Percentiles rank a stretch among this genome's conserved stretches.
Conservation (phyloP, 2,113 vertebrate genomes). For the Aspiorhynchus laticeps region DNA sequence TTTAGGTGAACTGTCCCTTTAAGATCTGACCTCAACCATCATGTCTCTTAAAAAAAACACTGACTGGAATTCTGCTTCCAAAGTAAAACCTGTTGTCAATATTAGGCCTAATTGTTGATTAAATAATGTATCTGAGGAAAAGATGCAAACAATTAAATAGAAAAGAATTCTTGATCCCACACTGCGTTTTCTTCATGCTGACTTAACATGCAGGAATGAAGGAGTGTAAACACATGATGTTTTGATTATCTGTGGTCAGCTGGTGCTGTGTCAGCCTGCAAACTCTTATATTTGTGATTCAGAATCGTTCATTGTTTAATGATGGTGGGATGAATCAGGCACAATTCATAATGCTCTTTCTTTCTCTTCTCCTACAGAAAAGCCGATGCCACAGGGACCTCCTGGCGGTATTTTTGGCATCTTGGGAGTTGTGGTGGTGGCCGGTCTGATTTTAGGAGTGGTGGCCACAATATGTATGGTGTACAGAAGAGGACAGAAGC, state of each 20-base stretch:
- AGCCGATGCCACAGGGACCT: slow-evolving; percentile 80
- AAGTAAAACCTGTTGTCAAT: neutral
- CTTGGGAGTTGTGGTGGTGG: slow-evolving; percentile 80
- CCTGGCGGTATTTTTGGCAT: slow-evolving; percentile 82
- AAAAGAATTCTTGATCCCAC: neutral
- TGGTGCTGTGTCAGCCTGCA: neutral
- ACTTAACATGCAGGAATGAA: neutral
- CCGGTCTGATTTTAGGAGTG: slow-evolving; percentile 78
- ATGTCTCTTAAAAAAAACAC: neutral
- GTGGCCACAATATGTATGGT: slow-evolving; percentile 81
- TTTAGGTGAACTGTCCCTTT: neutral
- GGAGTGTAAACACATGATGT: slow-evolving; percentile 16
- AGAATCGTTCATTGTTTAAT: slow-evolving; percentile 6
- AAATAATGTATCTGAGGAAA: neutral
- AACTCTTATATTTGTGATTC: neutral
- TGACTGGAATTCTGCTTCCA: neutral
- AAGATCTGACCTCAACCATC: neutral
- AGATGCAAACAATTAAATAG: neutral
- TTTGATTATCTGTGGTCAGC: slow-evolving; percentile 20
- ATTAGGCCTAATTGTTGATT: neutral
- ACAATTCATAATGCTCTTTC: neutral
- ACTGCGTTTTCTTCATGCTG: neutral
- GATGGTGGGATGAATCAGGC: neutral
- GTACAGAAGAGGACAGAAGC: slow-evolving; percentile 82
- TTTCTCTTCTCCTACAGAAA: slow-evolving; percentile 79